Evolutionary conservation across 2,113 vertebrate species (phyloP).

Genomic region (human (Homo sapiens)): DNA sequence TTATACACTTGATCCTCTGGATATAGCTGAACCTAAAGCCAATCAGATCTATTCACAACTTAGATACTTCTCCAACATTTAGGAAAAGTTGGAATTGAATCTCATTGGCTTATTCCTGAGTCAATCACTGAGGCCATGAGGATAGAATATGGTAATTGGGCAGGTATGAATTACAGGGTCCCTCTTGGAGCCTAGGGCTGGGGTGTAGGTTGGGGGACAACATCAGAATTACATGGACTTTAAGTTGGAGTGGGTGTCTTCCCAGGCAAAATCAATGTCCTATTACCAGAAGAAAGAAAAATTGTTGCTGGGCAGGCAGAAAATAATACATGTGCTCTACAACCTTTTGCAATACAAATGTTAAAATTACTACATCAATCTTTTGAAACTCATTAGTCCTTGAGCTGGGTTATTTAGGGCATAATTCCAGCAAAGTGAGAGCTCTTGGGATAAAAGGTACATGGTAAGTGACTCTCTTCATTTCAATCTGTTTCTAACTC

Average conservation of each 20-base stretch:
- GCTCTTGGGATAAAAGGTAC: neutral
- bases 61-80: neutral
- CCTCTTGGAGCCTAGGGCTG: neutral
- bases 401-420: neutral
- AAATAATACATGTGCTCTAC: neutral
- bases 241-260: neutral
- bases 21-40: neutral
- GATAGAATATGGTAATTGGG: neutral
- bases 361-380: slow-evolving; percentile 16
- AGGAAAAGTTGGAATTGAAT: neutral
- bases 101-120: neutral
- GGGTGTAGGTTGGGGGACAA: neutral
- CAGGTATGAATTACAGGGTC: neutral
- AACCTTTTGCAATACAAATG: neutral
- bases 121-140: neutral
- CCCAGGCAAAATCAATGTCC: neutral
- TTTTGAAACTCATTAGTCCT: neutral
- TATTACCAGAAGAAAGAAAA: neutral
- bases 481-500: neutral
- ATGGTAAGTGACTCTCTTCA: neutral
- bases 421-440: neutral
- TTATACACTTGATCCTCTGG: neutral
- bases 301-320: neutral
- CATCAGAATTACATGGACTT: neutral
- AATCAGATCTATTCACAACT: neutral